phyloP scores from a whole-genome alignment of 2,113 vertebrate species.

The Lathamus discolor region DNA sequence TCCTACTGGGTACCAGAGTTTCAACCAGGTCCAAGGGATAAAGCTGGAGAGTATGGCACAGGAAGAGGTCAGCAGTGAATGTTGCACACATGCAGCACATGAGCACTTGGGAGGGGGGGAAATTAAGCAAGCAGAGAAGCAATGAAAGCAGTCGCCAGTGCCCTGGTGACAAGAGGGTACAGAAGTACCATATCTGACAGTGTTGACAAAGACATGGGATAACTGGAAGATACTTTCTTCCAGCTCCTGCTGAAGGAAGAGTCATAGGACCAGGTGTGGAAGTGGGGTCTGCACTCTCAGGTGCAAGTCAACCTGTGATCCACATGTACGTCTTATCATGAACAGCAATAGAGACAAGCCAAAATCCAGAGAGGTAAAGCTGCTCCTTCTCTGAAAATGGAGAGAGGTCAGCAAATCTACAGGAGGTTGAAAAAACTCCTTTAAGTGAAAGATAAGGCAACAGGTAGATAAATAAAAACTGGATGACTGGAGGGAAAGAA shows the following conservation, averaged over 20 bases:
- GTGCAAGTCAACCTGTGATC: neutral
- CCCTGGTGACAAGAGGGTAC: neutral
- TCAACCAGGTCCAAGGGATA: neutral
- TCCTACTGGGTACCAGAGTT: neutral
- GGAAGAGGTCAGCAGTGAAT: neutral
- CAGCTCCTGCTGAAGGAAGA: neutral
- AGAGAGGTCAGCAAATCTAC: neutral
- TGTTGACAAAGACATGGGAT: neutral
- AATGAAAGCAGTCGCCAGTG: neutral
- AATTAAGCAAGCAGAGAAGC: neutral
- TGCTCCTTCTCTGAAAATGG: neutral
- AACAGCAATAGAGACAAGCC: neutral
- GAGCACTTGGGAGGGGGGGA: neutral
- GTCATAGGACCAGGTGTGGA: accelerated
- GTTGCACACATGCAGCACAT: neutral
- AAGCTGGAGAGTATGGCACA: neutral
- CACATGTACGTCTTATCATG: neutral
- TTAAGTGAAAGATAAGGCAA: neutral
- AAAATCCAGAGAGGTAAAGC: neutral
- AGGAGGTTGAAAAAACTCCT: neutral
- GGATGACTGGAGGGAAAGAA: neutral
- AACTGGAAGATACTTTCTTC: neutral
- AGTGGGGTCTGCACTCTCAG: neutral
- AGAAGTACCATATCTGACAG: neutral
- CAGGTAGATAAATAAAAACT: neutral